Percentiles rank a stretch among this genome's conserved stretches.
Evolutionary conservation across 2,113 vertebrate genomes (phyloP).

Genomic region (Cygnus atratus): DNA sequence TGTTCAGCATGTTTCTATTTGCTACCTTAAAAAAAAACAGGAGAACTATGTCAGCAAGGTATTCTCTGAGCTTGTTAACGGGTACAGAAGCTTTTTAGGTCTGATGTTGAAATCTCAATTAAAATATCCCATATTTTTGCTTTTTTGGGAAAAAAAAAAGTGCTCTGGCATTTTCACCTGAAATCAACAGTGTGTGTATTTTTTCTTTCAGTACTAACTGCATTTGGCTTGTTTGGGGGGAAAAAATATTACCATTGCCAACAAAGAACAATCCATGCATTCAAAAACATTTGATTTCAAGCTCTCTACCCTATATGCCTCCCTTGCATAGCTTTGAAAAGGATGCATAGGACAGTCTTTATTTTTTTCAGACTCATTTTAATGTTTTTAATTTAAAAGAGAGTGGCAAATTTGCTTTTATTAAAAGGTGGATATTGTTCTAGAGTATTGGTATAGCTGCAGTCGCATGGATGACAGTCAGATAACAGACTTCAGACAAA

Average conservation of each 20-base stretch:
- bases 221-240: not conserved
- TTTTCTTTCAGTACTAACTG: not conserved
- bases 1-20: not conserved
- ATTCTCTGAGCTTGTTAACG: not conserved
- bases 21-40: not conserved
- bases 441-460: not conserved
- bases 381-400: not conserved
- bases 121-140: not conserved
- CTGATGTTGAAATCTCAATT: not conserved
- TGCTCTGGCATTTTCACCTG: not conserved
- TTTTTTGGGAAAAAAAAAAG: not conserved
- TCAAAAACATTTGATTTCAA: not conserved
- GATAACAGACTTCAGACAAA: not conserved
- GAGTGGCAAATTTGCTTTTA: not conserved
- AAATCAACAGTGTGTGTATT: not conserved
- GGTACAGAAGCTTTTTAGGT: not conserved
- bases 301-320: not conserved
- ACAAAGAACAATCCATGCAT: not conserved
- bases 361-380: not conserved
- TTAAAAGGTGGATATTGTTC: not conserved
- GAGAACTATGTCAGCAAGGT: not conserved
- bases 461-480: not conserved
- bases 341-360: not conserved
- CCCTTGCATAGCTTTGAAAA: not conserved
- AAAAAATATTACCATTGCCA: not conserved